Percentiles rank a stretch among this genome's conserved stretches.
phyloP scores from a whole-genome alignment of 2,113 vertebrate genomes.

The Syngnathus scovelli region DNA sequence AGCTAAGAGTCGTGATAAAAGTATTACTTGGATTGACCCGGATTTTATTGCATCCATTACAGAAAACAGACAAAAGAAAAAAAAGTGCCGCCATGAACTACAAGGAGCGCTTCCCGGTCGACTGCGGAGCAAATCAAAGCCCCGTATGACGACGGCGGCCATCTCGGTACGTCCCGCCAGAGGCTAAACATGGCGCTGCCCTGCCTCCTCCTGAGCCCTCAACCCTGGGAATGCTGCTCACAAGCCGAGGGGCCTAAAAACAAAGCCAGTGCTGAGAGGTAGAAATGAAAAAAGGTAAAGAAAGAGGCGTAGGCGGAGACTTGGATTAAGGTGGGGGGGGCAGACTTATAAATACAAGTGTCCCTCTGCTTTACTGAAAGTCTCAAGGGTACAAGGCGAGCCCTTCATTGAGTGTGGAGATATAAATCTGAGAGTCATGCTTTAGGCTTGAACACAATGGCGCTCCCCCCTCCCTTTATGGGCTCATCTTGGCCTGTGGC shows the following conservation, averaged over 20 bases:
- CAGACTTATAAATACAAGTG: conserved; percentile 56
- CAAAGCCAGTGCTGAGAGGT: conserved; percentile 39
- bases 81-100: conserved; percentile 68
- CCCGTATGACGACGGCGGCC: conserved; percentile 45
- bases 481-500: conserved; percentile 47
- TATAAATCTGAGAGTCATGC: conserved; percentile 67
- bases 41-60: conserved; percentile 38
- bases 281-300: conserved; percentile 33
- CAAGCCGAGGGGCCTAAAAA: conserved; percentile 48
- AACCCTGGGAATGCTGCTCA: conserved; percentile 55
- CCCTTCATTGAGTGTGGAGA: conserved; percentile 58
- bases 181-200: conserved; percentile 56
- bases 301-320: conserved; percentile 27
- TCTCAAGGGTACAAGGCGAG: conserved; percentile 51
- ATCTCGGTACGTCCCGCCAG: conserved; percentile 64
- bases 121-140: conserved; percentile 33
- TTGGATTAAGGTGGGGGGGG: conserved; percentile 44
- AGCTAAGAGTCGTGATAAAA: conserved; percentile 33
- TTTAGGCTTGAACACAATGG: conserved; percentile 57
- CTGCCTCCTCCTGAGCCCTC: conserved; percentile 52
- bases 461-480: conserved; percentile 27
- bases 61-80: conserved; percentile 49
- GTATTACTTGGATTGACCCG: conserved; percentile 43
- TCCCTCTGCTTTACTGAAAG: conserved; percentile 36
- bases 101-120: conserved; percentile 68